Percentiles rank a stretch among this genome's conserved stretches.
Evolutionary conservation across 2,797 vertebrate genomes (phyloP).

Genomic region (Benthosema pterotum): DNA sequence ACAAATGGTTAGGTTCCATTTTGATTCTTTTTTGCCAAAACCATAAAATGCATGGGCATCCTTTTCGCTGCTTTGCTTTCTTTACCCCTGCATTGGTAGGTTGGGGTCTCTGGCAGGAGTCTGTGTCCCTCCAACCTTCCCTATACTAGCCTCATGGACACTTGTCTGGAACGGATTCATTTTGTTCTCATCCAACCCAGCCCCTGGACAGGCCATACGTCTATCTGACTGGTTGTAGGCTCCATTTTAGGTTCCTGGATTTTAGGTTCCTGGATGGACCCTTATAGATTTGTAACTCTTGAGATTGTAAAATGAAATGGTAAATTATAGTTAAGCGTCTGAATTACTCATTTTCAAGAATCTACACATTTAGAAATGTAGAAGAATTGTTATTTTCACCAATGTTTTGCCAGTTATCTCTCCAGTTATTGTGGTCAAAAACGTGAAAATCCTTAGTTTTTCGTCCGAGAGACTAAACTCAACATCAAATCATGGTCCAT

Average conservation of each 20-base stretch:
- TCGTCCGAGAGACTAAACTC: no score
- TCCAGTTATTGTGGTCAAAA: no score
- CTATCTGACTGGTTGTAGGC: conserved; percentile 12
- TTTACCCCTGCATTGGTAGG: conserved; percentile 7
- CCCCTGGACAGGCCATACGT: conserved; percentile 2
- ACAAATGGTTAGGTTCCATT: conserved; percentile 23
- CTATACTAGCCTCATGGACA: conserved; percentile 3
- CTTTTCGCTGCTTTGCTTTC: conserved; percentile 14
- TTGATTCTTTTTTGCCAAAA: conserved; percentile 21
- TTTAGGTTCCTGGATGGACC: no score
- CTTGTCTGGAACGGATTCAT: conserved; percentile 42
- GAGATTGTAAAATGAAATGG: no score
- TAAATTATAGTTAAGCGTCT: no score
- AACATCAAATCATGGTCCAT: no score
- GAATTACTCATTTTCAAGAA: no score
- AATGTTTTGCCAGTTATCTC: no score
- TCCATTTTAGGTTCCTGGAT: conserved; percentile 2
- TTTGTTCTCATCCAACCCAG: conserved; percentile 11
- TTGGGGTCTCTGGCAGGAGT: conserved; percentile 13
- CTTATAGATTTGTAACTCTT: no score
- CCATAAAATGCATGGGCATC: background rate
- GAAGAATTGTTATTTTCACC: no score
- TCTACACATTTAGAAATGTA: no score
- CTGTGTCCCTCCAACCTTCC: background rate
- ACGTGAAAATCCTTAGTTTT: no score